These are phyloP conservation scores for Carettochelys insculpta DNA, from an alignment of 2,113 vertebrate genomes.

Conservation along the genomic window DNA sequence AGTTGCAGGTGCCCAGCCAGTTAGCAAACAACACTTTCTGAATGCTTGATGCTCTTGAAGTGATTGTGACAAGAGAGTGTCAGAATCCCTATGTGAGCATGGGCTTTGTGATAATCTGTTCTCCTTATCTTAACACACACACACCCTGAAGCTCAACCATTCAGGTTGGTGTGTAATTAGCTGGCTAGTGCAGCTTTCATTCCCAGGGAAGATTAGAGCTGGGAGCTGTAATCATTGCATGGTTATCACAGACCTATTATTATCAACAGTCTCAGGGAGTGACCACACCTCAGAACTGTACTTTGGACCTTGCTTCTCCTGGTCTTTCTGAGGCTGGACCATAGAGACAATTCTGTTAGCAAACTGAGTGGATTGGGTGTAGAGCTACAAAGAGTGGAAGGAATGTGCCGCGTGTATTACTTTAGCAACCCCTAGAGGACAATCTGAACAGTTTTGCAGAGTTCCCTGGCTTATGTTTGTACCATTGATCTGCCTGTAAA, in stretches of 20 bases:
- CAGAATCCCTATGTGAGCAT: background rate
- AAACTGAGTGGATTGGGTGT: background rate
- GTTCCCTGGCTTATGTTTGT: background rate
- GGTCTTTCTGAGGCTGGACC: fast-evolving
- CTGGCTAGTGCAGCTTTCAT: background rate
- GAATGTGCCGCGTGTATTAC: fast-evolving
- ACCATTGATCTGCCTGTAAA: background rate
- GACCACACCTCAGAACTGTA: fast-evolving
- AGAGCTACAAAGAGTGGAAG: background rate
- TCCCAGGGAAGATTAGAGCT: background rate
- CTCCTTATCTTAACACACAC: background rate
- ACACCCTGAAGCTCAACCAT: background rate
- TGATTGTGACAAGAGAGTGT: background rate
- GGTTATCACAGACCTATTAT: background rate
- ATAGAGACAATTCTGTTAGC: background rate
- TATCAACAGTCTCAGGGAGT: background rate
- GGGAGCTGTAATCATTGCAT: background rate
- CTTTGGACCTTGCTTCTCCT: background rate
- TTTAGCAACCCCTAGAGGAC: background rate
- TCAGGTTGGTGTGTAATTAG: fast-evolving
- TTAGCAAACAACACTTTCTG: background rate
- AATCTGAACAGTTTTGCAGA: background rate
- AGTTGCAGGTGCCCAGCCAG: background rate
- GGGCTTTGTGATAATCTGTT: background rate
- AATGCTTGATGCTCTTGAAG: background rate